Conservation (phyloP, 2,113 vertebrate species). For the Stictonetta naevosa region DNA sequence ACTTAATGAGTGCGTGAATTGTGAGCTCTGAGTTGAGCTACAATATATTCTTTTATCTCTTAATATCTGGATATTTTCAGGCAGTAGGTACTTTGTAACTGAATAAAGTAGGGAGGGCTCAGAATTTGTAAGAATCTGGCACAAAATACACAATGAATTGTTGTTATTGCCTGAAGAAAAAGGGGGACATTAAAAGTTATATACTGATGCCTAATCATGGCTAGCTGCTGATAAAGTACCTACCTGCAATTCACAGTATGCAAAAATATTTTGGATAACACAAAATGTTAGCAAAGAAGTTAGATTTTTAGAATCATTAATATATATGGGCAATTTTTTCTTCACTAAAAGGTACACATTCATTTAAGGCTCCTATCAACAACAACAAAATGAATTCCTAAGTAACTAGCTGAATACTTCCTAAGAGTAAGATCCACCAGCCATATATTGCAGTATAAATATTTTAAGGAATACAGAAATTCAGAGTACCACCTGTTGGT, state of each 20-base stretch:
- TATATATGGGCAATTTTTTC: not conserved
- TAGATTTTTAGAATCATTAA: not conserved
- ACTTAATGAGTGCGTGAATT: not conserved
- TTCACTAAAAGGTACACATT: not conserved
- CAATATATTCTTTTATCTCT: not conserved
- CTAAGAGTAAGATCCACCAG: not conserved
- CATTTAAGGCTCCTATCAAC: not conserved
- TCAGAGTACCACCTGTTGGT: constrained; percentile 9
- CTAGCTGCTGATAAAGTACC: not conserved
- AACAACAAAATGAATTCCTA: not conserved
- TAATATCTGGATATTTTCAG: not conserved
- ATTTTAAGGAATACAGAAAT: constrained; percentile 24
- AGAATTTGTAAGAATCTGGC: not conserved
- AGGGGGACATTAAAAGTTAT: not conserved
- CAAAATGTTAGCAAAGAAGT: not conserved
- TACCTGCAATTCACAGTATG: not conserved
- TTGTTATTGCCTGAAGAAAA: not conserved
- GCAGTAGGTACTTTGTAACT: not conserved
- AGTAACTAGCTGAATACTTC: not conserved
- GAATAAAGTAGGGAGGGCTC: not conserved
- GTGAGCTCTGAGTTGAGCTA: not conserved
- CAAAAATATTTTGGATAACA: not conserved
- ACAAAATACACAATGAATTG: not conserved
- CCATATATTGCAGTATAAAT: not conserved
- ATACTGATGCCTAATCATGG: not conserved